Percentiles rank a stretch among this genome's conserved stretches.
Conservation (phyloP, 1,140 invertebrate species). For the Megalopta genalis region DNA sequence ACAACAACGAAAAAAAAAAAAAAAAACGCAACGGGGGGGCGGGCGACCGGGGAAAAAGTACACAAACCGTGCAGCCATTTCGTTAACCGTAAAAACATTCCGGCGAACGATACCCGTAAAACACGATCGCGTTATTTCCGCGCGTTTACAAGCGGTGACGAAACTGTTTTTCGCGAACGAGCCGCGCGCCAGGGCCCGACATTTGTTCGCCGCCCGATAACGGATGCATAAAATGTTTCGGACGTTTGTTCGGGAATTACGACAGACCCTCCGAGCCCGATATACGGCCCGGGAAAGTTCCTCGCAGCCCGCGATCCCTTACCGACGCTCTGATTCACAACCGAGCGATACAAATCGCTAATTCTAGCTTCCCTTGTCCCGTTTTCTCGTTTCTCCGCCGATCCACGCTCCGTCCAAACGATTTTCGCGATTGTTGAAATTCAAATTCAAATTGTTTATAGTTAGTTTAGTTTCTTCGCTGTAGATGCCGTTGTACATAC, state of each 20-base stretch:
- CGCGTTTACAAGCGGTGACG: not conserved
- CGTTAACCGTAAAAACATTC: not conserved
- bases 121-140: not conserved
- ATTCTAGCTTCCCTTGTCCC: not conserved
- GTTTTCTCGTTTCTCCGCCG: too few relatives aligned
- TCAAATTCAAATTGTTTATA: too few relatives aligned
- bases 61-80: not conserved
- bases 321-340: slow-evolving; percentile 6
- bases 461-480: too few relatives aligned
- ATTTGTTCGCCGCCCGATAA: too few relatives aligned
- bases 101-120: slow-evolving; percentile 2
- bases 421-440: too few relatives aligned
- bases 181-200: too few relatives aligned
- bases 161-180: not conserved
- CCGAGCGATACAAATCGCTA: slow-evolving; percentile 19
- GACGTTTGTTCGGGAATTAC: not conserved
- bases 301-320: too few relatives aligned
- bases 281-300: not conserved
- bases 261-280: not conserved
- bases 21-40: too few relatives aligned
- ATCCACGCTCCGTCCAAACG: too few relatives aligned
- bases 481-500: too few relatives aligned
- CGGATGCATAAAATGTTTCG: not conserved
- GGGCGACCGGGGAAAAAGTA: too few relatives aligned
- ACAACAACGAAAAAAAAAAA: not conserved